phyloP scores from a whole-genome alignment of 2,888 invertebrate species.

The Leptura quadrifasciata region DNA sequence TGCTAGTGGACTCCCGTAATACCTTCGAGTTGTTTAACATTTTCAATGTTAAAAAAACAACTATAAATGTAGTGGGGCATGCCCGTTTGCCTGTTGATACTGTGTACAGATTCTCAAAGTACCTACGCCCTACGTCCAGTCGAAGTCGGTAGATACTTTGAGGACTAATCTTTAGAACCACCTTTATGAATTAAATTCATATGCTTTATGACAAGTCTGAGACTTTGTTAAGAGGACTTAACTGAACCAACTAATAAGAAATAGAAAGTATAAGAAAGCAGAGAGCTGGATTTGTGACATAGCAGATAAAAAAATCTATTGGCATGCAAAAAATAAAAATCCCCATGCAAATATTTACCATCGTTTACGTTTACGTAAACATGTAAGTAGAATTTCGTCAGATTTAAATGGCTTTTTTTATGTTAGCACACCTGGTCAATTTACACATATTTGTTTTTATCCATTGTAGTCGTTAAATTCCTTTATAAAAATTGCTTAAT shows the following conservation, averaged over 20 bases:
- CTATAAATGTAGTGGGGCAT: too few relatives aligned
- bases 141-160: too few relatives aligned
- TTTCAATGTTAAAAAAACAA: too few relatives aligned
- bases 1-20: too few relatives aligned
- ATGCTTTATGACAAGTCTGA: too few relatives aligned
- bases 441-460: constrained; percentile 28
- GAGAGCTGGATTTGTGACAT: background rate
- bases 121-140: too few relatives aligned
- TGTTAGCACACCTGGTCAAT: constrained; percentile 37
- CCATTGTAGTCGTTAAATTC: background rate
- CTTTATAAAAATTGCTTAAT: constrained; percentile 19
- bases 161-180: too few relatives aligned
- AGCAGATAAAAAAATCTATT: constrained; percentile 19
- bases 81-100: too few relatives aligned
- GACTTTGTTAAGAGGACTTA: background rate
- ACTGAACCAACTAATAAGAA: background rate
- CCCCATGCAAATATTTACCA: constrained; percentile 33
- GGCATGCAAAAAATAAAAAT: constrained; percentile 19
- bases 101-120: too few relatives aligned
- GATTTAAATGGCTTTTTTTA: constrained; percentile 35
- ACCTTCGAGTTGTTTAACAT: too few relatives aligned
- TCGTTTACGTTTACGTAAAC: constrained; percentile 30
- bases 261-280: background rate
- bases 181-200: too few relatives aligned
- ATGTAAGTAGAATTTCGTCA: constrained; percentile 16